These are phyloP conservation scores for Coracias cyanogaster DNA, from an alignment of 2,797 vertebrate genomes.

Conservation along the genomic window DNA sequence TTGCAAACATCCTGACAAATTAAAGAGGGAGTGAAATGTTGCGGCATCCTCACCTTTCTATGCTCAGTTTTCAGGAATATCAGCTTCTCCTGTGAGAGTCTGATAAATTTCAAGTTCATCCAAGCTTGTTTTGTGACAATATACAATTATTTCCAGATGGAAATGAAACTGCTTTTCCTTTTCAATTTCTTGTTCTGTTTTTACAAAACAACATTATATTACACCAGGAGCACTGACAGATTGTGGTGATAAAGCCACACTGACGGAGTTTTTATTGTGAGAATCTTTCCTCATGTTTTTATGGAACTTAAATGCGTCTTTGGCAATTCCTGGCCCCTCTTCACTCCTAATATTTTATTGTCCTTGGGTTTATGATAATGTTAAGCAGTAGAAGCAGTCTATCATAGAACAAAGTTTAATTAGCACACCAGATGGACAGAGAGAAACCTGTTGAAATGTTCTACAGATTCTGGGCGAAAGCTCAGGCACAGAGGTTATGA, in stretches of 20 bases:
- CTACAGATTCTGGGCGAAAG: constrained; percentile 9
- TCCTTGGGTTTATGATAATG: not conserved
- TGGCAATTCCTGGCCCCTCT: not conserved
- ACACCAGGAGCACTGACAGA: not conserved
- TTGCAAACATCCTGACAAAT: not conserved
- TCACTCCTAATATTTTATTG: not conserved
- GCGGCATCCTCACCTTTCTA: not conserved
- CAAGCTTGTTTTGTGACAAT: not conserved
- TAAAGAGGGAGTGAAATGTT: not conserved
- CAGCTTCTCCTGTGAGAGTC: not conserved
- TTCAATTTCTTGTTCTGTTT: not conserved
- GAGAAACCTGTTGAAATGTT: constrained; percentile 35
- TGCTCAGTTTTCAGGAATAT: not conserved
- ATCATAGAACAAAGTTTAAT: constrained; percentile 23
- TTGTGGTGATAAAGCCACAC: not conserved
- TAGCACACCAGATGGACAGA: constrained; percentile 29
- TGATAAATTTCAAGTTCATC: not conserved
- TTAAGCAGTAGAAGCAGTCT: not conserved
- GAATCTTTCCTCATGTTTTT: not conserved
- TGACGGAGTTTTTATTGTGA: not conserved
- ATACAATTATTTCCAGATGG: not conserved
- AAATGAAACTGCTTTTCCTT: not conserved
- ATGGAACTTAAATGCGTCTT: not conserved
- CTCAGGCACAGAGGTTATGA: not conserved
- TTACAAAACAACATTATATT: not conserved